Conservation (phyloP, 1,140 invertebrate genomes). For the Drosophila bifasciata region DNA sequence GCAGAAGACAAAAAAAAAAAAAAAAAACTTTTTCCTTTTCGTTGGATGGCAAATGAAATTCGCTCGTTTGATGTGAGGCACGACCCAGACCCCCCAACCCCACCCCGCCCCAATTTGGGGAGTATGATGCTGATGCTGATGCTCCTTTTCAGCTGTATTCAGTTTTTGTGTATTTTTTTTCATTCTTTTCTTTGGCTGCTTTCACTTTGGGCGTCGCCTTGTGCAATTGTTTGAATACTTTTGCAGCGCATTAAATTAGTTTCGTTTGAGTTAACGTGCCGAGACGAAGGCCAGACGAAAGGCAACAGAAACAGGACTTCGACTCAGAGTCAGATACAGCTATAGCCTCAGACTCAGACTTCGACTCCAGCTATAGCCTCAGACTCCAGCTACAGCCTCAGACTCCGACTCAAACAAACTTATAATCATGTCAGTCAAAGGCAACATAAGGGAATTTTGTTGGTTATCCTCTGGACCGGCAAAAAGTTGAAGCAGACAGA, state of each 20-base stretch:
- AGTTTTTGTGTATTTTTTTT: conserved; percentile 35
- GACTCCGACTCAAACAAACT: conserved; percentile 63
- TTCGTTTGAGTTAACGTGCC: conserved; percentile 83
- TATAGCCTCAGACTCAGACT: conserved; percentile 17
- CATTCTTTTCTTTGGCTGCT: conserved; percentile 46
- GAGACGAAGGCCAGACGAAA: conserved; percentile 39
- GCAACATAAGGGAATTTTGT: conserved; percentile 62
- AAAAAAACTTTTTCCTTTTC: conserved; percentile 75
- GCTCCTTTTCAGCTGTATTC: conserved; percentile 28
- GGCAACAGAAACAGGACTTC: conserved; percentile 6
- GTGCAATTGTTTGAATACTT: conserved; percentile 83
- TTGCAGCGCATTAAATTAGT: conserved; percentile 83
- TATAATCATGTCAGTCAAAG: conserved; percentile 83
- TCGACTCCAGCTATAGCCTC: conserved; percentile 26
- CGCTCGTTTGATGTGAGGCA: conserved; percentile 77
- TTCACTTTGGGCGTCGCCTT: conserved; percentile 80
- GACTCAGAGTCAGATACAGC: conserved; percentile 10
- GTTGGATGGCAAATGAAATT: conserved; percentile 77
- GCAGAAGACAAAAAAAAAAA: conserved; percentile 49
- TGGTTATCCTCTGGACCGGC: conserved; percentile 31
- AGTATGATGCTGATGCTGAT: conserved; percentile 5
- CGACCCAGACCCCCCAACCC: conserved; percentile 24
- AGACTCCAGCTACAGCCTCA: conserved; percentile 6
- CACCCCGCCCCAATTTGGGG: too few relatives aligned
- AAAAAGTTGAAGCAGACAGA: conserved; percentile 48